Evolutionary conservation across 2,888 invertebrate species (phyloP), one percentile per base, ranked within the genome.

Genomic region (Trimorus sp.): DNA sequence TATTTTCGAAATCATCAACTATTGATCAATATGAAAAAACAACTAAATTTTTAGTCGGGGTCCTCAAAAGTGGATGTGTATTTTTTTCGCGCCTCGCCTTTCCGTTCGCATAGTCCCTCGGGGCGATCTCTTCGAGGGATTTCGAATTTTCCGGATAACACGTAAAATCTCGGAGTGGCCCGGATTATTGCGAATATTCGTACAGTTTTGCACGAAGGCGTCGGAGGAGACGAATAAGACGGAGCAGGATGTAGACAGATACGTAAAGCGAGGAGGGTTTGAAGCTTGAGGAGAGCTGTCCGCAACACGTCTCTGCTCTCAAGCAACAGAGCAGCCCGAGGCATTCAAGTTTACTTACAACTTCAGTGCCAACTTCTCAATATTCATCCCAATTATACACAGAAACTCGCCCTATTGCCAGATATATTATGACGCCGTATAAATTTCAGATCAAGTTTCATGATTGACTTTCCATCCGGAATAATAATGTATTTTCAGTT

Each of bases 271-370:
- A 79, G 85, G 86, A 85, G 87, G 85, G 88, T 83, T 80, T 54
- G 78, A 53, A 77, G 81, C 75, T 77, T 83, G 86, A 84, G 86
- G 87, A 88, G 88, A 88, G 86, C 90, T 90, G 90, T 90, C 91
- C 90, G 91, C 90, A 91, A 91, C 91, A 91, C 91, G 91, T 91
- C 90, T 91, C 90, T 91, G 91, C 91, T 91, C 90, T 91, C 90
- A 91, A 90, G 90, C 90, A 89, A 86, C 88, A 86, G 88, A 84
- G 86, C 88, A 88, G 89, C 91, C 90, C 84, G 87, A 89, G 91
- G 91, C 89, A 89, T 89, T 89, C 89, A 90, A 91, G 90, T 91
- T 91, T 91, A 90, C 91, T 91, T 89, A 90, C 91, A 91, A 91
- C 91, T 91, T 91, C 90, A 90, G 89, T 90, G 89, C 90, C 90